Percentiles rank a stretch among this genome's conserved stretches.
These are phyloP conservation scores for Nemoura dubitans DNA, from an alignment of 2,888 invertebrate species.

Conservation along the genomic window DNA sequence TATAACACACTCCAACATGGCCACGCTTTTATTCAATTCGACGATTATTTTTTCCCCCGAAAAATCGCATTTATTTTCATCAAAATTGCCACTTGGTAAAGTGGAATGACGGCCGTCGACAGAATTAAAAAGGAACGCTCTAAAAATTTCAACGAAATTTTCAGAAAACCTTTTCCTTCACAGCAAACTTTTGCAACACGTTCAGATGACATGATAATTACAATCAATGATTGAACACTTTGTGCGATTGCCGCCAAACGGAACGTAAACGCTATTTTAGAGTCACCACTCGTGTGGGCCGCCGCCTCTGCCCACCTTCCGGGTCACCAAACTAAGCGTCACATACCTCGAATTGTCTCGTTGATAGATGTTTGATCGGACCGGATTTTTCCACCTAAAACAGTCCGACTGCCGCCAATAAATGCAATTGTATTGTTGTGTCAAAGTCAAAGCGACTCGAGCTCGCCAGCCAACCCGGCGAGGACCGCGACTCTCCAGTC, in stretches of 20 bases:
- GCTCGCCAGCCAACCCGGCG: neutral
- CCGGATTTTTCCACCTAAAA: neutral
- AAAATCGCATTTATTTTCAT: conserved; percentile 19
- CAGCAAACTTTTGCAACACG: neutral
- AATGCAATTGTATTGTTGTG: conserved; percentile 7
- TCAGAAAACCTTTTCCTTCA: neutral
- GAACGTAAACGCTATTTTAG: neutral
- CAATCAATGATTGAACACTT: neutral
- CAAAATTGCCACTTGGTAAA: conserved; percentile 13
- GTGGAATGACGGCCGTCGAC: neutral
- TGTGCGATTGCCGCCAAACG: neutral
- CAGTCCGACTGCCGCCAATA: neutral
- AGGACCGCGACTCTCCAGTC: neutral
- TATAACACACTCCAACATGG: neutral
- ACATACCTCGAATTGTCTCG: neutral
- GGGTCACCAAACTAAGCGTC: neutral
- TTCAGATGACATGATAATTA: neutral
- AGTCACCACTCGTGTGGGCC: no score
- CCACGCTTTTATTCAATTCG: neutral
- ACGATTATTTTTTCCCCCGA: neutral
- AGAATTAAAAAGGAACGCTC: neutral
- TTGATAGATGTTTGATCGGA: neutral
- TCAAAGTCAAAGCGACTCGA: neutral
- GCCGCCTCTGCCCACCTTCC: neutral
- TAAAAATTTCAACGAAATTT: neutral